Evolutionary conservation across 2,797 vertebrate genomes (phyloP).

Genomic region (Salmo trutta): DNA sequence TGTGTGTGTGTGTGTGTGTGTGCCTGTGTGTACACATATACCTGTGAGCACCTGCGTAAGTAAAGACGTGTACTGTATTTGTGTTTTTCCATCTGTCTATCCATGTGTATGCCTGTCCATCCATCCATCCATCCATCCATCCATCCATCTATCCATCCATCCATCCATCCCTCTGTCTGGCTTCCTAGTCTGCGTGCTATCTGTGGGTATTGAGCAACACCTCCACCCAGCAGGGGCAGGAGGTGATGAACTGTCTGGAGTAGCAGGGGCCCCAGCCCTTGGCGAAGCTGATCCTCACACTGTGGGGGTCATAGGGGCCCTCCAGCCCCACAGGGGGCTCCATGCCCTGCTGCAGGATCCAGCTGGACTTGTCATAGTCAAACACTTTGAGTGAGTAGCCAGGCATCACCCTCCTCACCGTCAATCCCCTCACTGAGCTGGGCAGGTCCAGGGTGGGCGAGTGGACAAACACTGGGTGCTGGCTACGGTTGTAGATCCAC

Average conservation of each 20-base stretch:
- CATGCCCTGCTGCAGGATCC: slow-evolving; percentile 78
- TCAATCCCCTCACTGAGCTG: slow-evolving; percentile 77
- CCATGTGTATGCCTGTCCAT: slow-evolving; percentile 14
- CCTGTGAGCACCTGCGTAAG: background rate
- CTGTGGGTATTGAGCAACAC: slow-evolving; percentile 91
- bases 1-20: slow-evolving; percentile 17
- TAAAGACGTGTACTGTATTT: background rate
- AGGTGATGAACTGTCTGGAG: slow-evolving; percentile 97
- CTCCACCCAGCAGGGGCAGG: slow-evolving; percentile 97
- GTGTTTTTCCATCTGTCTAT: slow-evolving; percentile 11
- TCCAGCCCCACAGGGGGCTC: slow-evolving; percentile 80
- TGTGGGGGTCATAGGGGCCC: slow-evolving; percentile 95
- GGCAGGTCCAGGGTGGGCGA: slow-evolving; percentile 93
- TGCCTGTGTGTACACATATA: background rate
- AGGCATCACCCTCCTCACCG: slow-evolving; percentile 91
- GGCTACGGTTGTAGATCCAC: slow-evolving; percentile 96
- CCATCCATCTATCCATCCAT: background rate
- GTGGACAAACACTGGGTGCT: slow-evolving; percentile 97
- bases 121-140: no score
- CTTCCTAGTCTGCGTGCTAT: slow-evolving; percentile 64
- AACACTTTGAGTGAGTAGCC: slow-evolving; percentile 97
- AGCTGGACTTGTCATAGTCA: slow-evolving; percentile 89
- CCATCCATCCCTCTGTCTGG: background rate
- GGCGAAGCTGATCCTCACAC: slow-evolving; percentile 94
- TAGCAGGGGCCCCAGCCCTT: slow-evolving; percentile 98